Evolutionary conservation across 2,113 vertebrate species (phyloP).

Genomic region (Burhinus bistriatus): DNA sequence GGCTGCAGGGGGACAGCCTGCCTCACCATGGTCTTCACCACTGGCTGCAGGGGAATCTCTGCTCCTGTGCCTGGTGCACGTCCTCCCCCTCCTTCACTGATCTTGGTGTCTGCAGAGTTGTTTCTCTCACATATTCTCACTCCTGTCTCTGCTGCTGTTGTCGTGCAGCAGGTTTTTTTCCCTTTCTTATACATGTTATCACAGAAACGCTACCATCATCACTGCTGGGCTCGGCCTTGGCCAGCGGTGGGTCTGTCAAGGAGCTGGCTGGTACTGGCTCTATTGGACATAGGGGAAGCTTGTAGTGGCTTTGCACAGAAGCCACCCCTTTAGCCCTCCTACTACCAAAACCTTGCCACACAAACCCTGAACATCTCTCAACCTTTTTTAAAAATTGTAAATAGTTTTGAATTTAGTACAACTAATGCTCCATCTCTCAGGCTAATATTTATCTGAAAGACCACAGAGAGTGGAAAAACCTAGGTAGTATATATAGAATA

Average conservation of each 20-base stretch:
- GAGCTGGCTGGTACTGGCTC: background rate
- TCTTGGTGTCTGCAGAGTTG: background rate
- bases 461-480: background rate
- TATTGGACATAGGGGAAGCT: background rate
- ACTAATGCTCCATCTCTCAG: background rate
- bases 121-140: background rate
- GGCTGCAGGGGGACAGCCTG: background rate
- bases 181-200: accelerated
- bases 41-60: background rate
- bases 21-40: background rate
- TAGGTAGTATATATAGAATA: background rate
- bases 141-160: background rate
- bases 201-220: accelerated
- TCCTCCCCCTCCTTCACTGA: background rate
- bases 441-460: background rate
- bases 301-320: background rate
- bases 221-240: background rate
- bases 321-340: accelerated
- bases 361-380: background rate
- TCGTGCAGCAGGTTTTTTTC: background rate
- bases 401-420: background rate
- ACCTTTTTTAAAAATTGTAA: background rate
- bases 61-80: accelerated
- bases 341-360: background rate
- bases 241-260: accelerated